These are phyloP conservation scores for Telenomus remus DNA, from an alignment of 1,140 invertebrate genomes.

Conservation along the genomic window DNA sequence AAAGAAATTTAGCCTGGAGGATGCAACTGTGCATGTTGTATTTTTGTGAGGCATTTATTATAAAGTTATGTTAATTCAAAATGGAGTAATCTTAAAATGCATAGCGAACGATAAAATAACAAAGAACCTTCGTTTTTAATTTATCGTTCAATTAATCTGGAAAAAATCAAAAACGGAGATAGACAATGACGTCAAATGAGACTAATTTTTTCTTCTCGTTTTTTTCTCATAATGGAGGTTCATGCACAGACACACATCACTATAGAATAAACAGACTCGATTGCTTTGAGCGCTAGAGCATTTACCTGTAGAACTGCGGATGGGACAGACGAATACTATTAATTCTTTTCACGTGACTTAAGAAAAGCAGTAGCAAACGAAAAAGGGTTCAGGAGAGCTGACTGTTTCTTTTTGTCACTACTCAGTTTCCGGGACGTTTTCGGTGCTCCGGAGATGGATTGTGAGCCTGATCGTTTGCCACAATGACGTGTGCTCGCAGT, in stretches of 20 bases:
- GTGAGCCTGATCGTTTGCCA: constrained; percentile 55
- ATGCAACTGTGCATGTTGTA: too few relatives aligned
- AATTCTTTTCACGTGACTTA: constrained; percentile 68
- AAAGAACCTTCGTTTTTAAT: too few relatives aligned
- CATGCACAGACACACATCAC: constrained; percentile 23
- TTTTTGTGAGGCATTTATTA: too few relatives aligned
- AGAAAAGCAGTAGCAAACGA: constrained; percentile 69
- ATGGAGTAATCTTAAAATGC: too few relatives aligned
- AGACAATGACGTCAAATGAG: background rate
- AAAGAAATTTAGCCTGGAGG: too few relatives aligned
- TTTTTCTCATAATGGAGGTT: constrained; percentile 8
- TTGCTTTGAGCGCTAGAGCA: constrained; percentile 63
- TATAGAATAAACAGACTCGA: constrained; percentile 49
- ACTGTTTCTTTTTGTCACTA: constrained; percentile 37
- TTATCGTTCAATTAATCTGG: too few relatives aligned
- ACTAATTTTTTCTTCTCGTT: background rate
- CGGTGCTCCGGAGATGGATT: constrained; percentile 71
- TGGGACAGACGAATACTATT: constrained; percentile 72
- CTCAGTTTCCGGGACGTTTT: constrained; percentile 58
- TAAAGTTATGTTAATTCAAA: too few relatives aligned
- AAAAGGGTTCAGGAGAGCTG: constrained; percentile 53
- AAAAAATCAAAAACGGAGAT: background rate
- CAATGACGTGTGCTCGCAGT: constrained; percentile 38
- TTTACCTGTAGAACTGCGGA: constrained; percentile 59
- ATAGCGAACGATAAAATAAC: too few relatives aligned